Percentiles rank a stretch among this genome's conserved stretches.
phyloP scores from a whole-genome alignment of 2,888 invertebrate genomes.

The Cosmia pyralina region DNA sequence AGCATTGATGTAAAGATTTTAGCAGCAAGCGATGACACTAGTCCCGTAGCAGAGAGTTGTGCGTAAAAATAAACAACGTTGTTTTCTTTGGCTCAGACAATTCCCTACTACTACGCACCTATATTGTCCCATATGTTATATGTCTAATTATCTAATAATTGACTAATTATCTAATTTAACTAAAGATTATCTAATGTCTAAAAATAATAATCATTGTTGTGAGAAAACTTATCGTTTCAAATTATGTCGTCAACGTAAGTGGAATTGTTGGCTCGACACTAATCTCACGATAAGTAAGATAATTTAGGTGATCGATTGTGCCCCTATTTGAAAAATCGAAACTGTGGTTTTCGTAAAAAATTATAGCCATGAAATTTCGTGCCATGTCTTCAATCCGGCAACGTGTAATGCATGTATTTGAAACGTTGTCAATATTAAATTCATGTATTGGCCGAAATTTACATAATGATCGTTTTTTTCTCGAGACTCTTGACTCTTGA shows the following conservation, averaged over 20 bases:
- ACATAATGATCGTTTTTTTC: slow-evolving; percentile 24
- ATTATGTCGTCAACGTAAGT: slow-evolving; percentile 13
- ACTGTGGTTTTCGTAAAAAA: not conserved
- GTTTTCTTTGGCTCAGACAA: slow-evolving; percentile 53
- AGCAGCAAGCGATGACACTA: slow-evolving; percentile 25
- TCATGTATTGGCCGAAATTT: slow-evolving; percentile 25
- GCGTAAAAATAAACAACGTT: slow-evolving; percentile 49
- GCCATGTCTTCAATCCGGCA: not conserved
- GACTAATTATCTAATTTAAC: not conserved
- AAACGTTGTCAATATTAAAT: slow-evolving; percentile 24
- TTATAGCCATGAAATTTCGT: not conserved
- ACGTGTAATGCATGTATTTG: slow-evolving; percentile 17
- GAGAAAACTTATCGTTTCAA: slow-evolving; percentile 21
- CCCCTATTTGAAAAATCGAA: not conserved
- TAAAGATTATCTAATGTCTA: slow-evolving; percentile 28
- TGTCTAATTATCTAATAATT: no score
- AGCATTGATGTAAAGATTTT: slow-evolving; percentile 14
- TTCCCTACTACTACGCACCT: slow-evolving; percentile 33
- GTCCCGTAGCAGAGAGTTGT: slow-evolving; percentile 10
- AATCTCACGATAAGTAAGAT: not conserved
- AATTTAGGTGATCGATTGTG: slow-evolving; percentile 3
- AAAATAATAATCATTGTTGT: slow-evolving; percentile 24
- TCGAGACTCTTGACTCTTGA: not conserved
- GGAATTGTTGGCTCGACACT: slow-evolving; percentile 3
- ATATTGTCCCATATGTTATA: no score